Evolutionary conservation across 2,888 invertebrate species (phyloP), one percentile per base, ranked within the genome.

Genomic region (Synanthedon formicaeformis): DNA sequence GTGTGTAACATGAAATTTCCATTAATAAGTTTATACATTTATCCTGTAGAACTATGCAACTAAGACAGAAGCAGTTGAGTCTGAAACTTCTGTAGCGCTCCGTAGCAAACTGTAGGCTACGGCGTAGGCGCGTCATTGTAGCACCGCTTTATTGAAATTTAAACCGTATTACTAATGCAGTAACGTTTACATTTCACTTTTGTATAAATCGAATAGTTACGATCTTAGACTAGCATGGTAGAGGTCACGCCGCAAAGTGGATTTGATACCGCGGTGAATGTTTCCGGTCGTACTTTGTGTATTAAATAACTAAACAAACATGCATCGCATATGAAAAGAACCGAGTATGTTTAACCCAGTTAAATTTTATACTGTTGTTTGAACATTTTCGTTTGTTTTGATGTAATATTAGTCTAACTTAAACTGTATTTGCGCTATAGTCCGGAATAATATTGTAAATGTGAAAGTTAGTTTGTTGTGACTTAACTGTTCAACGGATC

Each of bases 181-280:
- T 41, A 51, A 45, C 11, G 18, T n/a, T 51, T 34, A 51, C 23
- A 52, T 50, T 54, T 40, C 27, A 13, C 12, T 41, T 50, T 10
- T 16, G 10, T 4, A 49, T 13, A 12, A 45, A 49, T 48, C n/a
- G 13, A 40, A 48, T 5, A 34, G 51, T 18, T 41, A 14, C 58
- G 56, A 58, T 58, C 62, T 54, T 64, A 60, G 60, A 54, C 60
- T 23, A 63, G 51, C 48, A 34, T 60, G 5, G 60, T 57, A 59
- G 62, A 62, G 70, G 69, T 69, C 65, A 66, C 59, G 60, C 71
- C 72, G 59, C 73, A 75, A 77, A 78, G 69, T 74, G 71, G 69
- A 76, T 75, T 76, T 67, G 65, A 66, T 74, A 76, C 75, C 73
- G 62, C 74, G 60, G 62, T 66, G 70, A 71, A 75, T 73, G 70